Evolutionary conservation across 2,113 vertebrate species (phyloP), one percentile per base, ranked within the genome.

Genomic region (Ophthalmotilapia sp.): DNA sequence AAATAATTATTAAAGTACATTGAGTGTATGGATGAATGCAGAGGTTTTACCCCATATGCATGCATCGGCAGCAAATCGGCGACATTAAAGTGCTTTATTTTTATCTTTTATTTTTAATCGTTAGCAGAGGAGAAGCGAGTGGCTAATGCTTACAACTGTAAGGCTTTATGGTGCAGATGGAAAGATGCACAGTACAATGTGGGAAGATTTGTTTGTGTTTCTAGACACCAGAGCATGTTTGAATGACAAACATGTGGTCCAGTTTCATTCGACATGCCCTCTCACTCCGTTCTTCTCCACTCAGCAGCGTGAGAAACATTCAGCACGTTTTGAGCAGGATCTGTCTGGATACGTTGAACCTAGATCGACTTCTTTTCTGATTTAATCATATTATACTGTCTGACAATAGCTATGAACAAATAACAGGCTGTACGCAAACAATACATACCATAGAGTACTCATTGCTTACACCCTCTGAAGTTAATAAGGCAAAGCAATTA

Each of bases 11-110:
- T 68, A 0, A 49, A 49, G 26, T 49, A 49, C 7, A 19, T 11
- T 47, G 40, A 73, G 9, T 11, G 3, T 29, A 0, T 49, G 15
- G 23, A 49, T 75, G 21, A 0, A 17, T 45, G 40, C 68, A 75
- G 68, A 2, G 21, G 38, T 73, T 45, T 73, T 45, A 73, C 21
- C 40, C 14, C 9, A 1, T 17, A 29, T 29, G 8, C 68, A 45
- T 26, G 38, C n/a, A 1, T 73, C 38, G 3, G 5, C 68, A 73
- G 14, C 40, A 73, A 73, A 45, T 45, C 13, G 1, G 38, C 0
- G 1, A 42, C 3, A 45, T 73, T 73, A 45, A 45, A 45, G 65
- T 6, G 12, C 65, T 42, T 62, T 62, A 65, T 11, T 38, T 38
- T 36, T 36, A 65, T 65, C 9, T 19, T 42, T 73, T 73, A 47